These are phyloP conservation scores for Ricordea florida DNA, from an alignment of 92 coral and sea anemone genomes.

Conservation along the genomic window DNA sequence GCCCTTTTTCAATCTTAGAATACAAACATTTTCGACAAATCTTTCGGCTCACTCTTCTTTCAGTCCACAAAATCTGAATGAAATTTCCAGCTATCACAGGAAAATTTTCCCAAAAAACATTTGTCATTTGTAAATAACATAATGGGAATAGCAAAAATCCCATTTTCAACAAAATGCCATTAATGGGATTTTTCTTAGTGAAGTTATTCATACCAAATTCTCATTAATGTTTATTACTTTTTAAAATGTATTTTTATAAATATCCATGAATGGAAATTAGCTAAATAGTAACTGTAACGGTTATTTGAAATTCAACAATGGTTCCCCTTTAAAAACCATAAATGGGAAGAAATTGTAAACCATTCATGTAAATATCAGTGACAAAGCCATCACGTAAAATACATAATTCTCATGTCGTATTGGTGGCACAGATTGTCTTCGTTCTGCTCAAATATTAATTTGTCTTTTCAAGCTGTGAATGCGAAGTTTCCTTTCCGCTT, in stretches of 20 bases:
- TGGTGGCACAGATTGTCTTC: too few species aligned
- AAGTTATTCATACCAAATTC: background rate
- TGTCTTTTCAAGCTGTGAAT: too few species aligned
- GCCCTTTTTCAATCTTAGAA: too few species aligned
- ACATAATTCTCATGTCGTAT: background rate
- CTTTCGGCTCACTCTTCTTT: too few species aligned
- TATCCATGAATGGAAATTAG: conserved; percentile 1
- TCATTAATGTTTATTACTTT: background rate
- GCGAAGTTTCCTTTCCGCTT: too few species aligned
- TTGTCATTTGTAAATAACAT: background rate
- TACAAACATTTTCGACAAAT: too few species aligned
- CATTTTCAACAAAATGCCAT: background rate
- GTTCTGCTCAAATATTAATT: too few species aligned
- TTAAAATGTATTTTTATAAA: background rate
- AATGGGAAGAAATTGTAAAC: background rate
- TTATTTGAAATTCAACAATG: background rate
- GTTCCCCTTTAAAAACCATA: background rate
- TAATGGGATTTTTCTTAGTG: background rate
- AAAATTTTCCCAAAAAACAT: conserved; percentile 6
- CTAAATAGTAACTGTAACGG: background rate
- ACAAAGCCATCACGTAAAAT: background rate
- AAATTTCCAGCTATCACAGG: too few species aligned
- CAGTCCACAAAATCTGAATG: too few species aligned
- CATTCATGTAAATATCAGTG: background rate
- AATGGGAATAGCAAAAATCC: background rate